Base-by-base conservation (phyloP, 2,113 vertebrate species). In the Antigone vipio region DNA sequence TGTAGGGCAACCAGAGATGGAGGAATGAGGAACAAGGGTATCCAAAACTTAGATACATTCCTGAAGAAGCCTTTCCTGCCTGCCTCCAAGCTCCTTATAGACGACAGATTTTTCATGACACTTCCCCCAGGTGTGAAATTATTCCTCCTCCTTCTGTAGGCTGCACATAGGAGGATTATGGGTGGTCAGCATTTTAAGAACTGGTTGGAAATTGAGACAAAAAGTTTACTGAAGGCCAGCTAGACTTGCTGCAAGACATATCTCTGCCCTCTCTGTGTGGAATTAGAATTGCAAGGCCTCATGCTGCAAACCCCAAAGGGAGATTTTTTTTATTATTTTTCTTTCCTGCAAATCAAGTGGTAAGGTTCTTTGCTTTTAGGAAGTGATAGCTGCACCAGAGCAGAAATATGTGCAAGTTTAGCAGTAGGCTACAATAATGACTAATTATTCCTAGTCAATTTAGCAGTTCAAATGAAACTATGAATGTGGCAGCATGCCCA, bases 41-140 rank as follows among this genome's bases (percentile, higher is more conserved):
- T 77, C 60, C 64, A 80, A 75, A 87, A 49, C 11, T 50, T 77
- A 55, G 16, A 56, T 53, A 6, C 16, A 0, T 96, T 88, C 60
- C 59, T 64, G 27, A 92, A 72, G 68, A 76, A 91, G 40, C 52
- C 32, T 86, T 2, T 90, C 35, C 42, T 22, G 55, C 59, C 71
- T 96, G 64, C 85, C 78, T 93, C 68, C 73, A 56, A 5, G 23
- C 26, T 85, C 34, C 45, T 56, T 88, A 34, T 12, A 77, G 50
- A 74, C 92, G 64, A 77, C 72, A 84, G 68, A 42, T 95, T 81
- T 88, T 91, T 88, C 38, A 29, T 84, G 55, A 42, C 64, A 22
- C 64, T 95, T 96, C 68, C 68, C 35, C 23, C 59, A 84, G 45
- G 42, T 93, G 89, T 71, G 64, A 96, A 93, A 58, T 94, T 73